Base-by-base conservation (phyloP, 2,888 invertebrate genomes). In the Cheilosia pagana region DNA sequence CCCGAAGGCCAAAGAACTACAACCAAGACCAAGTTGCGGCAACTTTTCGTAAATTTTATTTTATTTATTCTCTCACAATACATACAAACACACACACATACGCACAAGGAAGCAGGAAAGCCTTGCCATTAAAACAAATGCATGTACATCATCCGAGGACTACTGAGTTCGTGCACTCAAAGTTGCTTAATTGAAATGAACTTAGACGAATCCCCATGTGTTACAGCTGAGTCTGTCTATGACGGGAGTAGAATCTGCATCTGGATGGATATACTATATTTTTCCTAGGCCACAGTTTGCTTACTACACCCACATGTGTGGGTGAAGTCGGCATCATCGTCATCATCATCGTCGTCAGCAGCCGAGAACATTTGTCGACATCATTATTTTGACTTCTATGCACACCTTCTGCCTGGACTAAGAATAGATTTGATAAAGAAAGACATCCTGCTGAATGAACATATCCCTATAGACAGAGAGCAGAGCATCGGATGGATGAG, bases 161-260 rank as follows among this genome's bases (percentile, higher is more conserved):
- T n/a, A 4, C 52, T 55, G 57, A 43, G 67, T 59, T 74, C 70
- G 62, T 76, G 75, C 75, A 71, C 85, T 85, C 59, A 65, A 85
- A 85, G 85, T 85, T 85, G 71, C 85, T 81, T 85, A 85, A 85
- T 85, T 85, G 85, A 85, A 81, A 85, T 85, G 70, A 85, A 85
- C 85, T 81, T 85, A 81, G 71, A 76, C 31, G 71, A 71, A 71
- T 75, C 70, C 70, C 67, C 75, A 79, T 85, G 75, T 71, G 83
- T 65, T 77, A 83, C 78, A 57, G 57, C 21, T 23, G 43, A 39
- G 63, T 71, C 70, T 71, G 50, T 82, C 57, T 82, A 48, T 23
- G 28, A 43, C 41, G 25, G 28, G 45, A n/a, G 60, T 39, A 60
- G 55, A 48, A 62, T 78, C 62, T 67, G 55, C 77, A 68, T 78